These are phyloP conservation scores for Dinomys branickii DNA, from an alignment of 2,113 vertebrate species.

Conservation along the genomic window DNA sequence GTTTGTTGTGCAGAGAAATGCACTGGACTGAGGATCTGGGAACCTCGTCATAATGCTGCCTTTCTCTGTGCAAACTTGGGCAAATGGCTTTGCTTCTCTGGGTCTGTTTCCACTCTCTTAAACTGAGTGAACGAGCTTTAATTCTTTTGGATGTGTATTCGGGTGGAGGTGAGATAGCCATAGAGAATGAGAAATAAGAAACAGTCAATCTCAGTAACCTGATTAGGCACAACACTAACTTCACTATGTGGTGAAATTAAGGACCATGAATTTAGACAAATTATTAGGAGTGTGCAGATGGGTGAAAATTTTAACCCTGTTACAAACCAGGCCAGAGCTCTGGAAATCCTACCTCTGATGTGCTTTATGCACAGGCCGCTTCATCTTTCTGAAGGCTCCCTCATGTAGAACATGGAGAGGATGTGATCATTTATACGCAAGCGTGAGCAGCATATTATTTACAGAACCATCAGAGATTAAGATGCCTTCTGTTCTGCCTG, in stretches of 20 bases:
- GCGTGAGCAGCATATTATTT: constrained; percentile 60
- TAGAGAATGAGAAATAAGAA: neutral
- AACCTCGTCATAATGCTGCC: neutral
- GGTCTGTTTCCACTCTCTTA: neutral
- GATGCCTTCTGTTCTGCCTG: constrained; percentile 63
- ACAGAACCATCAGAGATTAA: constrained; percentile 62
- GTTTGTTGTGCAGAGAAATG: neutral
- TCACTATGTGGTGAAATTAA: constrained; percentile 25
- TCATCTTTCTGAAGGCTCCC: constrained; percentile 55
- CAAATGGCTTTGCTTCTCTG: neutral
- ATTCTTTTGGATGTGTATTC: neutral
- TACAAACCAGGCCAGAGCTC: neutral
- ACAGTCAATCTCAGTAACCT: neutral
- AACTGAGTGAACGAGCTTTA: neutral
- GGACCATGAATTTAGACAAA: constrained; percentile 7
- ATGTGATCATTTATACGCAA: constrained; percentile 31
- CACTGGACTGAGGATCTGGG: neutral
- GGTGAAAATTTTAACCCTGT: constrained; percentile 16
- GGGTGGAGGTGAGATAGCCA: neutral
- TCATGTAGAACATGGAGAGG: constrained; percentile 69
- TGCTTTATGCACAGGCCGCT: neutral
- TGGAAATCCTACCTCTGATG: neutral
- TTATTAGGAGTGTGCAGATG: neutral
- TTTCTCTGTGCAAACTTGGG: neutral
- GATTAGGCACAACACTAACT: neutral